Base-by-base conservation (phyloP, 2,888 invertebrate genomes). In the Rhaphigaster nebulosa region DNA sequence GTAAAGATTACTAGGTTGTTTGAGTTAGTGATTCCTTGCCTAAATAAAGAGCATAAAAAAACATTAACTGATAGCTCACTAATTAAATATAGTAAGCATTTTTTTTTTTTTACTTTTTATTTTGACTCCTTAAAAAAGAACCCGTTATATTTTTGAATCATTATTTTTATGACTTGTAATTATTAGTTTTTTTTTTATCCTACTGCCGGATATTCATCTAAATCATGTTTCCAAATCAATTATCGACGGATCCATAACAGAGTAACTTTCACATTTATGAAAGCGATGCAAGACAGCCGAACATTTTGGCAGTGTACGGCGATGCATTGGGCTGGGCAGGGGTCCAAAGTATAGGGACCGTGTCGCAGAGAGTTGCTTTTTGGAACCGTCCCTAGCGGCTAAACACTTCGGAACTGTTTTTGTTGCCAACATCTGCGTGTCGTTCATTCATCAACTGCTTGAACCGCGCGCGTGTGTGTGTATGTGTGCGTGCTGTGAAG, bases 391-490 rank as follows among this genome's bases (percentile, higher is more conserved):
- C 38, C 70, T 1, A n/a, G 70, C 4, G 70, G 34, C 70, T 23
- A 26, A 38, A 76, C 70, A 38, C 34, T 76, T 76, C 34, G 8
- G 1, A n/a, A 34, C 12, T 76, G 70, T 76, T 76, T 76, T 65
- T 38, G 20, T 76, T 76, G 70, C 70, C 70, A 76, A 76, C 70
- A 23, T 76, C 34, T 76, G 70, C 38, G 34, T 76, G 70, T 76
- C 38, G 70, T 76, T 76, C 70, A 76, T 76, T 76, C 70, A 76
- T 76, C 70, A 76, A 38, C 70, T 38, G 70, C 10, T 34, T 76
- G 23, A 20, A 1, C 6, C 12, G 6, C 38, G 6, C 38, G 34
- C 6, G 20, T 34, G 70, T 38, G 20, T 34, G 15, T 70, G 29
- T 70, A 1, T 34, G 1, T n/a, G 60, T n/a, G n/a, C 29, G n/a